Conservation (phyloP, 2,888 invertebrate species). For the Galerucella calmariensis region DNA sequence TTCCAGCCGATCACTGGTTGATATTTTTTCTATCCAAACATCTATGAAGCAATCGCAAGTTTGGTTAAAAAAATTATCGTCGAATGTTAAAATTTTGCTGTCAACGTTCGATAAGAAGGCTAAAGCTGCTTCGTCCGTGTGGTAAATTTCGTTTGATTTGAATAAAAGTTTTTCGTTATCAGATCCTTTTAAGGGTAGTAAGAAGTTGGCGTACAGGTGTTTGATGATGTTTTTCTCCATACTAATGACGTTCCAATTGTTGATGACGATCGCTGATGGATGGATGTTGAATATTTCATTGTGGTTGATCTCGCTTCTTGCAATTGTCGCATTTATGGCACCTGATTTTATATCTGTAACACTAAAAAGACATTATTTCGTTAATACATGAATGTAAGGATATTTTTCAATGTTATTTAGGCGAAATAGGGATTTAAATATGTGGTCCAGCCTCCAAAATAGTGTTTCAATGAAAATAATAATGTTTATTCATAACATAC, state of each 20-base stretch:
- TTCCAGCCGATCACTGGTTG: conserved; percentile 62
- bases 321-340: conserved; percentile 74
- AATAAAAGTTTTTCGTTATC: conserved; percentile 66
- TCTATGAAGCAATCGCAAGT: conserved; percentile 73
- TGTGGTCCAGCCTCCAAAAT: too few species aligned
- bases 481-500: too few species aligned
- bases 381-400: too few species aligned
- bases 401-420: neutral
- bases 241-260: conserved; percentile 73
- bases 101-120: conserved; percentile 70
- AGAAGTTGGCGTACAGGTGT: conserved; percentile 64
- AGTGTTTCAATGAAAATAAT: too few species aligned
- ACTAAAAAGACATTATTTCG: conserved; percentile 65
- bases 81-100: conserved; percentile 66
- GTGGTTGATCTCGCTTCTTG: conserved; percentile 70
- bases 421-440: neutral
- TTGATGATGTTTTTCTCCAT: conserved; percentile 76
- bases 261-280: conserved; percentile 72
- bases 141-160: conserved; percentile 69
- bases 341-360: conserved; percentile 71
- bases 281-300: conserved; percentile 72
- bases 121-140: conserved; percentile 68
- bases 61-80: conserved; percentile 73
- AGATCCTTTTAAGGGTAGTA: conserved; percentile 58
- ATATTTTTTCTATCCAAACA: conserved; percentile 69